Conservation (phyloP, 2,888 invertebrate genomes). For the Oxytorus armatus region DNA sequence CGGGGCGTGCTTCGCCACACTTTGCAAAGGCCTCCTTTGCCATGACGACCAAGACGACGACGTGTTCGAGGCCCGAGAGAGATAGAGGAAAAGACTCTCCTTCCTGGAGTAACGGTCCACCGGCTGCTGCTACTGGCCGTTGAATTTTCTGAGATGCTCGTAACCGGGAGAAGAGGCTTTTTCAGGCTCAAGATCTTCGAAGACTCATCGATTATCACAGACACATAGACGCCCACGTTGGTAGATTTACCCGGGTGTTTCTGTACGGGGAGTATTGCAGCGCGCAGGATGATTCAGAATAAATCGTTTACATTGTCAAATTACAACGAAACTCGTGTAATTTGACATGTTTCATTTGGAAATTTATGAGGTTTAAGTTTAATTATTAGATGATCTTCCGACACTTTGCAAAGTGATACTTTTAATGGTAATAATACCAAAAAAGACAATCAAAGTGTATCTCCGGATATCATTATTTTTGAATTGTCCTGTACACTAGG, state of each 20-base stretch:
- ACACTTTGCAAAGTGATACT: too few species aligned
- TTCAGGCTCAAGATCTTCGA: conserved; percentile 42
- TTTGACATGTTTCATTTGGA: too few species aligned
- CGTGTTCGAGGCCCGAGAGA: conserved; percentile 35
- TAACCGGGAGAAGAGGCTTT: conserved; percentile 43
- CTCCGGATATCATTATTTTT: too few species aligned
- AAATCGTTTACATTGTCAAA: too few species aligned
- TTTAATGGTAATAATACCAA: too few species aligned
- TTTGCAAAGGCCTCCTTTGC: conserved; percentile 63
- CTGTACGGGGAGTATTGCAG: neutral
- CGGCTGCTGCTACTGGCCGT: conserved; percentile 55
- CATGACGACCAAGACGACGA: conserved; percentile 39
- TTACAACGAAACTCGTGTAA: too few species aligned
- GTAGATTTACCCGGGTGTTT: neutral
- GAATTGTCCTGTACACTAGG: conserved; percentile 31
- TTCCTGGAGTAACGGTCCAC: conserved; percentile 77
- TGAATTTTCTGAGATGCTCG: conserved; percentile 49
- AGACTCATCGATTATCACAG: conserved; percentile 14
- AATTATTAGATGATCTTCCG: too few species aligned
- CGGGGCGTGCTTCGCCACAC: conserved; percentile 72
- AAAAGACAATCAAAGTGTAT: too few species aligned
- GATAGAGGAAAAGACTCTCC: conserved; percentile 58
- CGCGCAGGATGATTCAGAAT: neutral
- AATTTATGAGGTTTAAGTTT: too few species aligned
- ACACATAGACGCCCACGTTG: conserved; percentile 47